These are phyloP conservation scores for Cataglyphis rosenhaueri DNA, from an alignment of 2,888 invertebrate genomes.

Conservation along the genomic window DNA sequence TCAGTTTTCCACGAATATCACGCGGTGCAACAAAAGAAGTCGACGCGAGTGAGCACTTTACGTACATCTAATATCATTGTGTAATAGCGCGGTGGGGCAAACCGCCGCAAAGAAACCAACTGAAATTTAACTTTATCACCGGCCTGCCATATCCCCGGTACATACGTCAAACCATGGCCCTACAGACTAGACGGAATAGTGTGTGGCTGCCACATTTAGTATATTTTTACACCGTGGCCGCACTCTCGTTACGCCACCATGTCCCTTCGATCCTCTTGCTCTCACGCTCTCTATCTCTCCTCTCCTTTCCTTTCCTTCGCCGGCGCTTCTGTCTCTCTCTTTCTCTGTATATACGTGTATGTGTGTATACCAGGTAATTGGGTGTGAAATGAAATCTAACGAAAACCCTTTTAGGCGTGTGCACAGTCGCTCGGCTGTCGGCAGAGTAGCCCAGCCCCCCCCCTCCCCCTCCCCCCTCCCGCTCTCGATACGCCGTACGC, in stretches of 20 bases:
- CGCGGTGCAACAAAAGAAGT: constrained; percentile 16
- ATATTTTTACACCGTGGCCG: constrained; percentile 69
- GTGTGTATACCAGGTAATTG: constrained; percentile 83
- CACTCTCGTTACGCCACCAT: constrained; percentile 43
- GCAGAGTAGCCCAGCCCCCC: constrained; percentile 72
- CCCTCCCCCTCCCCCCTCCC: background rate
- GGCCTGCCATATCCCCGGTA: constrained; percentile 32
- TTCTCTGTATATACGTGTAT: constrained; percentile 40
- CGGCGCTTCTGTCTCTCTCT: constrained; percentile 53
- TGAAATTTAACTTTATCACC: constrained; percentile 49
- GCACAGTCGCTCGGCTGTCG: constrained; percentile 81
- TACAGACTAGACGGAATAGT: constrained; percentile 45
- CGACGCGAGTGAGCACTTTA: constrained; percentile 33
- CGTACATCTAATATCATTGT: constrained; percentile 48
- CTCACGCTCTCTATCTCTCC: constrained; percentile 16
- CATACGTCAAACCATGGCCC: constrained; percentile 45
- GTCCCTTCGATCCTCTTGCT: constrained; percentile 47
- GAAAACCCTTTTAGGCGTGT: constrained; percentile 85
- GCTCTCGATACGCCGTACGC: constrained; percentile 51
- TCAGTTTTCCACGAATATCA: constrained; percentile 9
- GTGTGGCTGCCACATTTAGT: constrained; percentile 61
- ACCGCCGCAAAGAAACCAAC: constrained; percentile 49
- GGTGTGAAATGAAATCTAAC: constrained; percentile 86
- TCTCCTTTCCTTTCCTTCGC: constrained; percentile 12
- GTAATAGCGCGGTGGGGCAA: constrained; percentile 38